Percentiles rank a stretch among this genome's conserved stretches.
Conservation (phyloP, 2,888 invertebrate species). For the Callinectes sapidus region DNA sequence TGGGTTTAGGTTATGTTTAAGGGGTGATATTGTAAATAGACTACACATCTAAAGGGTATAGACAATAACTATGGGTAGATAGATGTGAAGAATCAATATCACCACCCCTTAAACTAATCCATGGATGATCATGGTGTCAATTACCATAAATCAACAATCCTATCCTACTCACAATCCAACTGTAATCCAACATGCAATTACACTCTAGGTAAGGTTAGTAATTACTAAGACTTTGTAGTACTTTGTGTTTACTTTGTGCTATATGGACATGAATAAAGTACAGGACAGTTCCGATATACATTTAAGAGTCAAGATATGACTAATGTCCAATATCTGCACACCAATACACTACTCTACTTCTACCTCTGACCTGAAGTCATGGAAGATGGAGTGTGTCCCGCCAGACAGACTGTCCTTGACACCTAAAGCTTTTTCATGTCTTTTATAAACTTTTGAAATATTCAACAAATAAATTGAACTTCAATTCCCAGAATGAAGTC, state of each 20-base stretch:
- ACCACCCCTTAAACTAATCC: too few relatives aligned
- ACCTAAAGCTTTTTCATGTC: neutral
- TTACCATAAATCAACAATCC: too few relatives aligned
- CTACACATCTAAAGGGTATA: too few relatives aligned
- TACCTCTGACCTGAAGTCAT: slow-evolving; percentile 3
- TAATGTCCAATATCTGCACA: neutral
- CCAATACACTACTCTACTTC: slow-evolving; percentile 6
- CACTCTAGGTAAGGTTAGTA: neutral
- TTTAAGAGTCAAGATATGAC: neutral
- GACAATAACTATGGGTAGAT: too few relatives aligned
- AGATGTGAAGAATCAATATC: too few relatives aligned
- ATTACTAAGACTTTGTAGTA: neutral
- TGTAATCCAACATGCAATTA: neutral
- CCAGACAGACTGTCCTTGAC: neutral
- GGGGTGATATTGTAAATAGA: too few relatives aligned
- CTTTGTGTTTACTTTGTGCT: slow-evolving; percentile 26
- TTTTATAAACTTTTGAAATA: slow-evolving; percentile 23
- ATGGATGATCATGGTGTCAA: too few relatives aligned
- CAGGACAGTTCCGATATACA: slow-evolving; percentile 24
- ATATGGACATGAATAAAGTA: slow-evolving; percentile 20
- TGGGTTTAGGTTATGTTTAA: too few relatives aligned
- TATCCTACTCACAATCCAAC: neutral
- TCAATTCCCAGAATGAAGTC: slow-evolving; percentile 12
- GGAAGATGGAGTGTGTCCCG: neutral
- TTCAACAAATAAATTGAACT: neutral